These are phyloP conservation scores for Spodoptera littoralis DNA, from an alignment of 2,888 invertebrate species.

Conservation along the genomic window DNA sequence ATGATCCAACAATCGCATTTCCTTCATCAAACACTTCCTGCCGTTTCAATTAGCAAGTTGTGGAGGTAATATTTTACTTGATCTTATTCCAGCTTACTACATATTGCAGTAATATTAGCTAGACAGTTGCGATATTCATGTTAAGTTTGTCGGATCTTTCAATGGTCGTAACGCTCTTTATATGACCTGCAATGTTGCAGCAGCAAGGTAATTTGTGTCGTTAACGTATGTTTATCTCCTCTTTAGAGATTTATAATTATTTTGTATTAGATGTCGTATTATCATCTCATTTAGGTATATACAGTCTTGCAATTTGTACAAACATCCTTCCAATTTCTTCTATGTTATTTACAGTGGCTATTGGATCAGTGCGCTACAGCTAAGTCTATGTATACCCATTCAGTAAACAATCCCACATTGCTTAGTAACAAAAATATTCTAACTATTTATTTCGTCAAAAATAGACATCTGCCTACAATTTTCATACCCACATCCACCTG, in stretches of 20 bases:
- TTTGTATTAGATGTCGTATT: constrained; percentile 43
- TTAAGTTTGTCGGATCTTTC: constrained; percentile 12
- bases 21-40: background rate
- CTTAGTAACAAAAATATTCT: constrained; percentile 85
- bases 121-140: constrained; percentile 5
- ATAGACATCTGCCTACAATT: constrained; percentile 83
- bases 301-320: constrained; percentile 87
- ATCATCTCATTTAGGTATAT: constrained; percentile 66
- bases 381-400: constrained; percentile 78
- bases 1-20: constrained; percentile 12
- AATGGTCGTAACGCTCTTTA: constrained; percentile 5
- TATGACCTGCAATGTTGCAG: constrained; percentile 1
- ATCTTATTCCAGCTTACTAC: background rate
- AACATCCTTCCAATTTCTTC: constrained; percentile 74
- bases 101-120: background rate
- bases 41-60: constrained; percentile 10
- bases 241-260: constrained; percentile 40
- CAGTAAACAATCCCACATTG: constrained; percentile 83
- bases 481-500: constrained; percentile 79
- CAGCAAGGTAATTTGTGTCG: constrained; percentile 16
- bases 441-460: constrained; percentile 83
- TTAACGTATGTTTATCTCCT: constrained; percentile 17
- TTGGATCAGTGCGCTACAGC: constrained; percentile 75
- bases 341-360: constrained; percentile 77
- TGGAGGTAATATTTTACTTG: constrained; percentile 1